These are phyloP conservation scores for Thumatha senex DNA, from an alignment of 2,888 invertebrate species.

Conservation along the genomic window DNA sequence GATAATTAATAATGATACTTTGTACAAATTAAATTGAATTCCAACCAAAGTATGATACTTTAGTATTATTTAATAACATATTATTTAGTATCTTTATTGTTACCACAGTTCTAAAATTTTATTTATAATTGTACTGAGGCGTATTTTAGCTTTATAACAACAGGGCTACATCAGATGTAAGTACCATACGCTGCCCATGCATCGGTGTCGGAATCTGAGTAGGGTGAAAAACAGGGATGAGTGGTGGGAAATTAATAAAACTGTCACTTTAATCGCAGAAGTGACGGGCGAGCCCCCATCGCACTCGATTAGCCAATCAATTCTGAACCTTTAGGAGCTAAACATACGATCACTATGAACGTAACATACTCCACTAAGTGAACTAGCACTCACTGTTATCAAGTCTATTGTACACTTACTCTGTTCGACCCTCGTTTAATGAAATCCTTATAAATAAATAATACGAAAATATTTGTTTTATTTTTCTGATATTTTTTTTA, in stretches of 20 bases:
- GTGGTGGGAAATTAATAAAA: slow-evolving; percentile 88
- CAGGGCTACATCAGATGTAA: slow-evolving; percentile 22
- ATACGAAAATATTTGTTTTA: no score
- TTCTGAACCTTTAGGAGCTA: slow-evolving; percentile 49
- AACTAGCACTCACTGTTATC: slow-evolving; percentile 64
- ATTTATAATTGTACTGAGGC: neutral
- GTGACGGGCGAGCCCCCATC: slow-evolving; percentile 72
- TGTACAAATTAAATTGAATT: no score
- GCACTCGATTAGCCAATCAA: slow-evolving; percentile 40
- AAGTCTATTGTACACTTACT: slow-evolving; percentile 75
- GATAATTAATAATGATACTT: no score
- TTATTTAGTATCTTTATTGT: no score
- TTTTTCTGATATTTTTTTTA: no score
- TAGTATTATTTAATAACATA: no score
- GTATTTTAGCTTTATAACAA: neutral
- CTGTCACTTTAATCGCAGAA: slow-evolving; percentile 87
- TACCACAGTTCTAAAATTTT: no score
- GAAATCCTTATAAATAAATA: slow-evolving; percentile 64
- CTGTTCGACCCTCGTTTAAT: slow-evolving; percentile 63
- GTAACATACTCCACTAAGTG: slow-evolving; percentile 36
- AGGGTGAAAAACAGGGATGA: slow-evolving; percentile 77
- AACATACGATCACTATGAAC: slow-evolving; percentile 47
- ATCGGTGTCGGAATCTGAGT: slow-evolving; percentile 69
- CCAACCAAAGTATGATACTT: no score
- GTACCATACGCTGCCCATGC: slow-evolving; percentile 71